Base-by-base conservation (phyloP, 2,797 vertebrate genomes). In the Catostomus latipinnis region DNA sequence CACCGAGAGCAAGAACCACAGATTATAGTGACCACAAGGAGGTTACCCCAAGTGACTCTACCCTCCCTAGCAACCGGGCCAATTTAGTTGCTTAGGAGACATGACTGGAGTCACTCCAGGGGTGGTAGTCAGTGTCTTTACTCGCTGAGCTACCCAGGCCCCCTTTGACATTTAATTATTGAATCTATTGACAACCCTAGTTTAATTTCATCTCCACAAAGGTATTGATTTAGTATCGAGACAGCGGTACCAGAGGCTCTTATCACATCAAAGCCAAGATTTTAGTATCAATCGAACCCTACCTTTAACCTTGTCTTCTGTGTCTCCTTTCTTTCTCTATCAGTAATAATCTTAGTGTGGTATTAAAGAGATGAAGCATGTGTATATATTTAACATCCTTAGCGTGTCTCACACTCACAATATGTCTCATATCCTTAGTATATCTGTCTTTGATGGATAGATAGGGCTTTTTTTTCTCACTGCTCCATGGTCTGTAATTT, bases 401-500 rank as follows among this genome's bases (percentile, higher is more conserved):
- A n/a, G 5, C 3, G 12, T 66, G 66, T 76, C 34, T 58, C 45
- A 60, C n/a, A 11, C 77, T 16, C 57, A 76, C 22, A 72, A 3
- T 22, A 66, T 68, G 14, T 82, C 2, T 34, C 34, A 34, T 34
- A 34, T 34, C 34, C 34, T 34, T 34, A 34, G 34, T 34, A 34
- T 34, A 34, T 34, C 58, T 62, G 62, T 63, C 56, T 57, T 86
- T 92, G 90, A 94, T 92, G 88, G 91, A 92, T 92, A 87, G 81
- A 80, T 34, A 34, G 34, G 34, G 61, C 90, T 89, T 89, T 91
- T 90, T 91, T 91, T 89, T 88, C 89, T 88, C 88, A 89, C 88
- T 62, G 34, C 10, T 88, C 86, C 88, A 91, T 90, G 88, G 86
- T 84, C 86, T 91, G 84, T 92, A 92, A 93, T 94, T 93, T 93